phyloP scores from a whole-genome alignment of 1,140 invertebrate species.

The Neodiprion virginianus region DNA sequence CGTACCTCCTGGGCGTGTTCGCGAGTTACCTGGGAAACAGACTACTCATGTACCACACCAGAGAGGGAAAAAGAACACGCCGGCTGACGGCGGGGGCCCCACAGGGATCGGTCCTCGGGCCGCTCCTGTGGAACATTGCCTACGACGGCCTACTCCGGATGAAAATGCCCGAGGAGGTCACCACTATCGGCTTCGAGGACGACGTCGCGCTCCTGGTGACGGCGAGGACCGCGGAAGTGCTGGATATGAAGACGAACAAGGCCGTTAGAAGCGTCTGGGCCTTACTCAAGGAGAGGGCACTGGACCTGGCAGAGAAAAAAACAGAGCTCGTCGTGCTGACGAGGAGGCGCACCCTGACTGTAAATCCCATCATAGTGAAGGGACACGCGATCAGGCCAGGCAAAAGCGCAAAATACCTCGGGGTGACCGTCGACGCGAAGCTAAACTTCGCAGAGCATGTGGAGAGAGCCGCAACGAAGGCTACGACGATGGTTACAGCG shows the following conservation, averaged over 20 bases:
- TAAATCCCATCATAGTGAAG: not conserved
- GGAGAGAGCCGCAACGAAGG: not conserved
- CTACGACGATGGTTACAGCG: not conserved
- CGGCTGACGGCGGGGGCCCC: conserved; percentile 17
- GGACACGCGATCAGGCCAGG: not conserved
- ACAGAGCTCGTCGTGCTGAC: conserved; percentile 24
- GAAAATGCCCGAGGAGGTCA: conserved; percentile 22
- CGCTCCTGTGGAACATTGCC: no score
- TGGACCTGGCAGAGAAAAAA: conserved; percentile 23
- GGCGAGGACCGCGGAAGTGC: conserved; percentile 20
- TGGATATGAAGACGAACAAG: not conserved
- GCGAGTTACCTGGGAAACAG: conserved; percentile 25
- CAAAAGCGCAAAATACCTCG: not conserved
- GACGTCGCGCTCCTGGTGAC: conserved; percentile 33
- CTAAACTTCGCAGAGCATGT: not conserved
- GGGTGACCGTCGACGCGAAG: not conserved
- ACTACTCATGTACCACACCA: conserved; percentile 18
- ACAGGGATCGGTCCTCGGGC: no score
- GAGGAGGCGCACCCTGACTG: conserved; percentile 4
- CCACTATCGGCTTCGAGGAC: conserved; percentile 37
- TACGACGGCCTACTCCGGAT: conserved; percentile 12
- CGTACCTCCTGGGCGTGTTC: conserved; percentile 22
- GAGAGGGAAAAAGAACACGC: conserved; percentile 3
- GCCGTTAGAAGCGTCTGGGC: conserved; percentile 8
- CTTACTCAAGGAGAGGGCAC: conserved; percentile 2